Conservation (phyloP, 1,140 invertebrate genomes). For the Leptinotarsa texana region DNA sequence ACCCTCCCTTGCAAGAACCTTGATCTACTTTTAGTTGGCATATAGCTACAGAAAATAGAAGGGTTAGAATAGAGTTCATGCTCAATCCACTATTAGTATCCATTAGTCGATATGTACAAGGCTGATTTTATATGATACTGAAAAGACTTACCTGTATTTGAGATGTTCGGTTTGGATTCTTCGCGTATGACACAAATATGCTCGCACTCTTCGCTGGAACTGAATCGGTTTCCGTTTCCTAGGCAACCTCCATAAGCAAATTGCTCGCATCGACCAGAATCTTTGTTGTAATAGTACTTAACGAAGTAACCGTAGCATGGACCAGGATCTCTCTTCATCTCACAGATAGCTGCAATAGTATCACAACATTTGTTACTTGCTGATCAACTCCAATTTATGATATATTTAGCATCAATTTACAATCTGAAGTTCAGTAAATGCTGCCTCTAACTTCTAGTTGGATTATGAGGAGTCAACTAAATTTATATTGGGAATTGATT, state of each 20-base stretch:
- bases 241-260: constrained; percentile 86
- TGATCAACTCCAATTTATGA: no score
- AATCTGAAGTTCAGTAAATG: no score
- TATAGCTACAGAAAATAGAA: constrained; percentile 34
- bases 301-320: constrained; percentile 65
- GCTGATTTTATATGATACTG: not conserved
- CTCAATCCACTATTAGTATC: not conserved
- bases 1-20: constrained; percentile 71
- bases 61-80: constrained; percentile 11
- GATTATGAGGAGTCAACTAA: no score
- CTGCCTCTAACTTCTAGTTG: no score
- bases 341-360: constrained; percentile 63
- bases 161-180: constrained; percentile 41
- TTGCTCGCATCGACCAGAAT: constrained; percentile 62
- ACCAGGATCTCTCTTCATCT: constrained; percentile 65
- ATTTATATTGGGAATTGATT: no score
- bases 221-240: constrained; percentile 85
- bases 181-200: constrained; percentile 63
- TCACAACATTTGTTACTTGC: no score
- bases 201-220: constrained; percentile 70
- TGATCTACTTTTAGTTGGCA: constrained; percentile 68
- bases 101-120: not conserved
- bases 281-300: constrained; percentile 73
- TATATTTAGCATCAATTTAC: no score
- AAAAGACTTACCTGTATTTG: constrained; percentile 41